These are phyloP conservation scores for Tokudaia muenninki DNA, from an alignment of 2,797 vertebrate species.

Conservation along the genomic window DNA sequence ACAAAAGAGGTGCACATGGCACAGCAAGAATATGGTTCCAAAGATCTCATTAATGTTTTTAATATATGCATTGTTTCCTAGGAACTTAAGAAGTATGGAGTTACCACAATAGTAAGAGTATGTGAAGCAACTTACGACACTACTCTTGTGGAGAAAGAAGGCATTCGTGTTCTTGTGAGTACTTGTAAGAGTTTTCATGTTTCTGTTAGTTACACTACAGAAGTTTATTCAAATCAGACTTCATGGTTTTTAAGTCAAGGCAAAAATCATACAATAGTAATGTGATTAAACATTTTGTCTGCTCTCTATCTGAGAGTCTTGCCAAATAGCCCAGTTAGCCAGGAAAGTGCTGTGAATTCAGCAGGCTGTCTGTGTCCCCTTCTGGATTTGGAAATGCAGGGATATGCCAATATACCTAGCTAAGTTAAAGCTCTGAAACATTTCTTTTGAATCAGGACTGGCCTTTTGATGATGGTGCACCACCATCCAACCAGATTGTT, in stretches of 20 bases:
- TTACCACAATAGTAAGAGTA: constrained; percentile 97
- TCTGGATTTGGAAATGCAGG: background rate
- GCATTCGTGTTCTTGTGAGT: constrained; percentile 98
- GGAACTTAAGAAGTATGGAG: constrained; percentile 99
- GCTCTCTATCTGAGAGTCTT: background rate
- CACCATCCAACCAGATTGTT: constrained; percentile 98
- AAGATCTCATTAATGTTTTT: background rate
- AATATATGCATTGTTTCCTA: constrained; percentile 76
- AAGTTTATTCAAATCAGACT: background rate
- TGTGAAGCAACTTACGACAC: constrained; percentile 99
- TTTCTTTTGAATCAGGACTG: constrained; percentile 92
- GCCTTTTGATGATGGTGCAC: constrained; percentile 99
- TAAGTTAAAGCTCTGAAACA: background rate
- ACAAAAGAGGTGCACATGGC: background rate
- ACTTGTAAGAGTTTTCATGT: background rate
- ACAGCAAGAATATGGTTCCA: background rate
- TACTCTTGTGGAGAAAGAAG: constrained; percentile 97
- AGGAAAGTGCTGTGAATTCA: background rate
- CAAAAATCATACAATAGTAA: background rate
- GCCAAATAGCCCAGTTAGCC: background rate
- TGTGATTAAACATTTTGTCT: background rate
- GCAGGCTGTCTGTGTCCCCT: background rate
- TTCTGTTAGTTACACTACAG: background rate
- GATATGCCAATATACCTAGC: background rate
- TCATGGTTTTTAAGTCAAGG: background rate